Base-by-base conservation (phyloP, 2,113 vertebrate species). In the Dasyornis broadbenti region DNA sequence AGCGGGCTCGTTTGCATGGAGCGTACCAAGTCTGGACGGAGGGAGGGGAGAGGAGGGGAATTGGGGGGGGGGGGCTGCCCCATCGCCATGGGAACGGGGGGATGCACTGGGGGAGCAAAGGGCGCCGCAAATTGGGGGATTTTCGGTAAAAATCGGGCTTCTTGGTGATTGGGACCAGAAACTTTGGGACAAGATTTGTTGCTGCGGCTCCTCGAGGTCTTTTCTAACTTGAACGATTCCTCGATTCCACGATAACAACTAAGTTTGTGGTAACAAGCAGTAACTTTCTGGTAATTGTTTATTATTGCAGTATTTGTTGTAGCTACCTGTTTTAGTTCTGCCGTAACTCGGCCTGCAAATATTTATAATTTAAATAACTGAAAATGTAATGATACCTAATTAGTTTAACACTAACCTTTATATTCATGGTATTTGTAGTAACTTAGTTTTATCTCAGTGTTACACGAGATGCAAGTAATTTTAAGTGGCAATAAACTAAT, bases 211-310 rank as follows among this genome's bases (percentile, higher is more conserved):
- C 8, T 24, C 12, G 15, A 6, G 28, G 7, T 12, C 19, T 6
- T 10, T 70, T 12, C 12, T 5, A 1, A 1, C 2, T 3, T 12
- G 24, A 24, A 15, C 13, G 9, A 18, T 15, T 24, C 15, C 17
- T 2, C 3, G 3, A 1, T 2, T 10, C 3, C 4, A 7, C 6
- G 0, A 2, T 0, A 12, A 3, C 6, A 2, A 20, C 0, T 7
- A 24, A 37, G 0, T 9, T 6, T 45, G 9, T 45, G 1, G 3
- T 4, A 12, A 2, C 2, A 17, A 78, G 3, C 1, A 44, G 42
- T 44, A 40, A 11, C 40, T 11, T 40, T 10, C 40, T 40, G 40
- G 10, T 40, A 13, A 40, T 11, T 11, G 13, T 40, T 40, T 13
- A 40, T 40, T 40, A 40, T 40, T 40, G 40, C 10, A 40, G 13